Base-by-base conservation (phyloP, 1,140 invertebrate species). In the Thaumatotibia leucotreta region DNA sequence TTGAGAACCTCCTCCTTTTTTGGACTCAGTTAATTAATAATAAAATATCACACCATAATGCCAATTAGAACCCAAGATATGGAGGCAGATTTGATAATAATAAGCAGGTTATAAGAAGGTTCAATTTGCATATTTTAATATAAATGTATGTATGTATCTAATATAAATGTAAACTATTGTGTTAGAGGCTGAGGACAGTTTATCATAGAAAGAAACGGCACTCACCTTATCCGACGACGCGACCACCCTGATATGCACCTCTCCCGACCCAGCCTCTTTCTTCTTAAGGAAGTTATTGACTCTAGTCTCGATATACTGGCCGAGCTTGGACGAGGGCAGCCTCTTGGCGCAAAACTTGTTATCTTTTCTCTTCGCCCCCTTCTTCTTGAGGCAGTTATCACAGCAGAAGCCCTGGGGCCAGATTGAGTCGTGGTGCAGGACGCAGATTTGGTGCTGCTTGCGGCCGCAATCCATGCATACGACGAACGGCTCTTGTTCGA, bases 201-300 rank as follows among this genome's bases (percentile, higher is more conserved):
- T n/a, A n/a, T n/a, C n/a, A n/a, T n/a, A 50, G 0, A n/a, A n/a
- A n/a, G n/a, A 62, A 22, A 35, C n/a, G 8, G 6, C 31, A 27
- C 62, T 70, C 71, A 89, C 88, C 83, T 99, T 99, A 77, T 99
- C 99, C 8, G 97, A 97, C 77, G 97, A 98, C 1, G 98, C 97
- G 10, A 99, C 97, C 2, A 99, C 98, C 70, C 99, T 95, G 75
- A 99, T 99, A 73, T 96, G 96, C 11, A 99, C 98, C 84, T 99
- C 98, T 11, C 98, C 98, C 64, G 98, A 97, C 65, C 97, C 96
- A 33, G 97, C 96, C 92, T 98, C 97, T 91, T 99, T 99, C 89
- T 99, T 99, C 91, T 98, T 98, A 31, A 99, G 92, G 90, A 98
- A 99, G 85, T 97, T 98, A 90, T 99, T 99, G 0, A 99, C 98